Evolutionary conservation across 2,797 vertebrate species (phyloP).

Genomic region (Notolepis coatsorum): DNA sequence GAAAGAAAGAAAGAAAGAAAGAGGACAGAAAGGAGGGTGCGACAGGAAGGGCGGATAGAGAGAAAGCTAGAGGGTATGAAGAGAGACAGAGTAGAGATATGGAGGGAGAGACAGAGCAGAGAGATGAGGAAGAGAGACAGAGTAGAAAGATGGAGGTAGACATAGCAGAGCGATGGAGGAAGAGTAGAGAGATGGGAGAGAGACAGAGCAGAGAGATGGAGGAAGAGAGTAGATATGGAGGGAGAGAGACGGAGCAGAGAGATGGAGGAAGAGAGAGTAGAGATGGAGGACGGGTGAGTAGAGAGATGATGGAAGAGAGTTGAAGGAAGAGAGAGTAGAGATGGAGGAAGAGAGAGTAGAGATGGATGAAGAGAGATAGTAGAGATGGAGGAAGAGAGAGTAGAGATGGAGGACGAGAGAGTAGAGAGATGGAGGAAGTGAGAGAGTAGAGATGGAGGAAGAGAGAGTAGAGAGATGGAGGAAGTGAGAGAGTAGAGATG

Average conservation of each 20-base stretch:
- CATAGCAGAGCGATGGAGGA: too few species aligned
- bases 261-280: neutral
- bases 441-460: too few species aligned
- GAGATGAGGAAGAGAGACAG: neutral
- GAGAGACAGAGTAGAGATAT: neutral
- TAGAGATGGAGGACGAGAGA: too few species aligned
- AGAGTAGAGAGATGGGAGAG: too few species aligned
- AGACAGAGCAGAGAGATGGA: too few species aligned
- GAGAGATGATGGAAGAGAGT: neutral
- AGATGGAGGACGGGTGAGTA: neutral
- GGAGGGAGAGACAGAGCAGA: too few species aligned
- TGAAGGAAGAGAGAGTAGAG: neutral
- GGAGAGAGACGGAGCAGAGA: neutral
- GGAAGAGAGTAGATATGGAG: too few species aligned
- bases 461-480: too few species aligned
- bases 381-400: too few species aligned
- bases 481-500: too few species aligned
- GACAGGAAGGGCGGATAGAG: neutral
- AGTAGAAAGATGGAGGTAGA: neutral
- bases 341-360: neutral
- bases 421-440: neutral
- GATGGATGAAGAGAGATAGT: too few species aligned
- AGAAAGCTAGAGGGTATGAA: neutral
- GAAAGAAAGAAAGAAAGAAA: neutral
- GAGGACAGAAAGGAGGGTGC: neutral